Evolutionary conservation across 1,140 invertebrate species (phyloP).

Genomic region (silkworm (Bombyx mori)): DNA sequence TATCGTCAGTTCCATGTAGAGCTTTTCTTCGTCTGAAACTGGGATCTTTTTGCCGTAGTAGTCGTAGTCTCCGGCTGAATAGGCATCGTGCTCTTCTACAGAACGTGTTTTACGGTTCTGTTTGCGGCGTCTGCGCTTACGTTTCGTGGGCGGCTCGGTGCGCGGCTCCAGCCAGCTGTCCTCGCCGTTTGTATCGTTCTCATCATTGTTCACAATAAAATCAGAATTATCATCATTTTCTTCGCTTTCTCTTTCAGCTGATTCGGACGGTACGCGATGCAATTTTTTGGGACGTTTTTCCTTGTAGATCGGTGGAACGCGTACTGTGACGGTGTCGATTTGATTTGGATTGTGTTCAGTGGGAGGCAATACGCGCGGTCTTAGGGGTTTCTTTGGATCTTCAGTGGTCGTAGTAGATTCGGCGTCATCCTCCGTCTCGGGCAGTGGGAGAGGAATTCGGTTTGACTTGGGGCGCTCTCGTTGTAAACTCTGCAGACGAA

Average conservation of each 20-base stretch:
- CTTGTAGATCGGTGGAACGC: conserved; percentile 64
- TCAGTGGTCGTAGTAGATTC: conserved; percentile 64
- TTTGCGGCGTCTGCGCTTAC: conserved; percentile 45
- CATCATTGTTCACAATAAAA: conserved; percentile 12
- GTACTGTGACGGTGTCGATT: conserved; percentile 66
- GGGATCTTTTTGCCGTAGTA: conserved; percentile 48
- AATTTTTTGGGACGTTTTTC: conserved; percentile 59
- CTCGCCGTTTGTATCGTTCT: conserved; percentile 33
- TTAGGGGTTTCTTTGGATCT: conserved; percentile 47
- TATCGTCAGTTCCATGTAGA: conserved; percentile 31
- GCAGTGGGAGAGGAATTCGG: conserved; percentile 26
- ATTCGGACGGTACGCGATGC: conserved; percentile 35
- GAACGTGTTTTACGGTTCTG: conserved; percentile 32
- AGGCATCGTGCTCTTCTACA: conserved; percentile 17
- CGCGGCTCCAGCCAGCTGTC: conserved; percentile 22
- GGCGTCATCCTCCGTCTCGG: conserved; percentile 30
- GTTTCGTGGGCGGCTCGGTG: conserved; percentile 33
- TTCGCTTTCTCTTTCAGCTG: conserved; percentile 32
- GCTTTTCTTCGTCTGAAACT: conserved; percentile 44
- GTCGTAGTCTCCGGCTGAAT: conserved; percentile 46
- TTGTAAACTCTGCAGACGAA: conserved; percentile 27
- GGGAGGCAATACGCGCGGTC: conserved; percentile 58
- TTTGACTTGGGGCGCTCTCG: conserved; percentile 23
- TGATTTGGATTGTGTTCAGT: conserved; percentile 65
- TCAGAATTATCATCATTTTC: conserved; percentile 5